Evolutionary conservation across 2,113 vertebrate species (phyloP).

Genomic region (Chlorodrepanis virens): DNA sequence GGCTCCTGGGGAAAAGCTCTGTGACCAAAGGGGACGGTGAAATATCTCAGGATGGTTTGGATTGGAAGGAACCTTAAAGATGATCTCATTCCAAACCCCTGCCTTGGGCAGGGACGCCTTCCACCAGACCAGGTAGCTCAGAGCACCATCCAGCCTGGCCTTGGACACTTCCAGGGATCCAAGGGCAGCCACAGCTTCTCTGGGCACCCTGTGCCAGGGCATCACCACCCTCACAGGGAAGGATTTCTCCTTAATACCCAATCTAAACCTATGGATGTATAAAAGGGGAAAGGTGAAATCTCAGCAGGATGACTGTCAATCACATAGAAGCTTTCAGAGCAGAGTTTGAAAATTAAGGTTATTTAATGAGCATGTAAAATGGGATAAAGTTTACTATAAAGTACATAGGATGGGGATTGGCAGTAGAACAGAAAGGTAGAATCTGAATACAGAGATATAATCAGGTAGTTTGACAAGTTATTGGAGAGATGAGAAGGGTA

Average conservation of each 20-base stretch:
- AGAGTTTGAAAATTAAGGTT: not conserved
- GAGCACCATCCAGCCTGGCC: not conserved
- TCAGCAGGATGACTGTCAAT: not conserved
- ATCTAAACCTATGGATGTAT: not conserved
- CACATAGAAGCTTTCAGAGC: not conserved
- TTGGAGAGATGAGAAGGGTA: not conserved
- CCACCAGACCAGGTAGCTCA: fast-evolving
- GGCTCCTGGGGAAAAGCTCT: not conserved
- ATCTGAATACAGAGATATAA: not conserved
- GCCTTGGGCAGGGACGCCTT: not conserved
- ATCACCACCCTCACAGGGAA: not conserved
- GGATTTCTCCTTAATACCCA: not conserved
- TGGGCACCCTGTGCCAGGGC: not conserved
- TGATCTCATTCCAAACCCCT: not conserved
- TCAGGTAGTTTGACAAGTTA: not conserved
- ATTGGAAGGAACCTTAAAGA: not conserved
- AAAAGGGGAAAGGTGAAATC: not conserved
- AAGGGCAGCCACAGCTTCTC: not conserved
- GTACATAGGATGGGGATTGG: not conserved
- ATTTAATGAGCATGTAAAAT: not conserved
- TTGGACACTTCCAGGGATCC: not conserved
- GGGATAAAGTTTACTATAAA: not conserved
- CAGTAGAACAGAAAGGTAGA: not conserved
- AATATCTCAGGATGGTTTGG: not conserved
- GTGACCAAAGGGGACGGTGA: not conserved